Percentiles rank a stretch among this genome's conserved stretches.
phyloP scores from a whole-genome alignment of 2,888 invertebrate species.

The Drosophila nr. medialis region DNA sequence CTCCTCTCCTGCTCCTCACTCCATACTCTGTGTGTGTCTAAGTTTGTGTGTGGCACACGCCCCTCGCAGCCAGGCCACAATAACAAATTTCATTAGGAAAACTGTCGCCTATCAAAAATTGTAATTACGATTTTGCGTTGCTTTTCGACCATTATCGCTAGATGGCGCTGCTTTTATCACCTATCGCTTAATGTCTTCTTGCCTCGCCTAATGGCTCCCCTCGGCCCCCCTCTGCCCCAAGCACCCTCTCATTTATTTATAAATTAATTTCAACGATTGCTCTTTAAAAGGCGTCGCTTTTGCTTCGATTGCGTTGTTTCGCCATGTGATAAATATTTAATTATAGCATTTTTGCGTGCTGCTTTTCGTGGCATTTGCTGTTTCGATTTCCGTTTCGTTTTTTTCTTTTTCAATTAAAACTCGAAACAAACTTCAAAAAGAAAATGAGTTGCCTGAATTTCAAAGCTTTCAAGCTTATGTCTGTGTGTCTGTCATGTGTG shows the following conservation, averaged over 20 bases:
- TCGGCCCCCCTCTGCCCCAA: no score
- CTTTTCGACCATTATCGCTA: slow-evolving; percentile 30
- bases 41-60: slow-evolving; percentile 30
- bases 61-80: slow-evolving; percentile 7
- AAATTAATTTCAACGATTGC: slow-evolving; percentile 41
- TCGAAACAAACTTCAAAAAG: slow-evolving; percentile 19
- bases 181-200: slow-evolving; percentile 32
- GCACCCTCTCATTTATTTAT: slow-evolving; percentile 56
- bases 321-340: slow-evolving; percentile 47
- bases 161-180: slow-evolving; percentile 41
- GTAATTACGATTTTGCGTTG: slow-evolving; percentile 35
- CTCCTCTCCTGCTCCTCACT: slow-evolving; percentile 1
- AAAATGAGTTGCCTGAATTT: slow-evolving; percentile 39
- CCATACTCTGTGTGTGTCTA: neutral
- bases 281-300: slow-evolving; percentile 22
- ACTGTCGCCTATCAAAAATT: slow-evolving; percentile 51
- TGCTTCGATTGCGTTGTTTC: slow-evolving; percentile 8
- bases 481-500: neutral
- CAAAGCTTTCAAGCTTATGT: slow-evolving; percentile 11
- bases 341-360: slow-evolving; percentile 53
- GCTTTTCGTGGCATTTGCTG: slow-evolving; percentile 26
- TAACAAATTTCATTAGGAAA: slow-evolving; percentile 34
- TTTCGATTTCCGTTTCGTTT: slow-evolving; percentile 1
- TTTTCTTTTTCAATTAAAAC: slow-evolving; percentile 40
- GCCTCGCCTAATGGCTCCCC: slow-evolving; percentile 12